Evolutionary conservation across 2,797 vertebrate genomes (phyloP).

Genomic region (Centropyge bicolor): DNA sequence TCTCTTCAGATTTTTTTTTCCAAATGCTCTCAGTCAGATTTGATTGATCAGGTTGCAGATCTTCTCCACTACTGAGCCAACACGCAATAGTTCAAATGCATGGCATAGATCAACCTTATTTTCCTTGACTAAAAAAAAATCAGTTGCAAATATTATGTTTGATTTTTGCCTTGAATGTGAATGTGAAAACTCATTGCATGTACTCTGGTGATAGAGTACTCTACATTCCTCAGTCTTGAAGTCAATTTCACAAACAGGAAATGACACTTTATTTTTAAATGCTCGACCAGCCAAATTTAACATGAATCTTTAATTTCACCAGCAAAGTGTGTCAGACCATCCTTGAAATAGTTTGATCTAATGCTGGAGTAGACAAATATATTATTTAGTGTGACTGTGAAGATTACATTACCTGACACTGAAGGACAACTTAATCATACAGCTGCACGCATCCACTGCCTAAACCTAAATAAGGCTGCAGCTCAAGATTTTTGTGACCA

Average conservation of each 20-base stretch:
- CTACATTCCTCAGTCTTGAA: background rate
- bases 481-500: background rate
- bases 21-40: background rate
- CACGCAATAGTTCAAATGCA: background rate
- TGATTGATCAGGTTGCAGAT: conserved; percentile 8
- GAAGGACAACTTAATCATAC: background rate
- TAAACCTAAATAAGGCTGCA: background rate
- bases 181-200: background rate
- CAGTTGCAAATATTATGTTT: background rate
- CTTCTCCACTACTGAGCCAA: background rate
- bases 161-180: background rate
- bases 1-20: conserved; percentile 6
- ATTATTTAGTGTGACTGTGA: background rate
- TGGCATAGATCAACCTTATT: background rate
- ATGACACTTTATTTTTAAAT: background rate
- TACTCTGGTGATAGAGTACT: background rate
- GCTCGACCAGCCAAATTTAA: background rate
- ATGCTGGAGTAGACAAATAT: background rate
- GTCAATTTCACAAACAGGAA: background rate
- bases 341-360: conserved; percentile 4
- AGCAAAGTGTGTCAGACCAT: background rate
- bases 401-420: background rate
- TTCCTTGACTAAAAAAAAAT: background rate
- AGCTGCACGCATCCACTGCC: background rate
- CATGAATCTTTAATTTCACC: background rate